These are phyloP conservation scores for Amphipyra berbera DNA, from an alignment of 2,888 invertebrate species.

Conservation along the genomic window DNA sequence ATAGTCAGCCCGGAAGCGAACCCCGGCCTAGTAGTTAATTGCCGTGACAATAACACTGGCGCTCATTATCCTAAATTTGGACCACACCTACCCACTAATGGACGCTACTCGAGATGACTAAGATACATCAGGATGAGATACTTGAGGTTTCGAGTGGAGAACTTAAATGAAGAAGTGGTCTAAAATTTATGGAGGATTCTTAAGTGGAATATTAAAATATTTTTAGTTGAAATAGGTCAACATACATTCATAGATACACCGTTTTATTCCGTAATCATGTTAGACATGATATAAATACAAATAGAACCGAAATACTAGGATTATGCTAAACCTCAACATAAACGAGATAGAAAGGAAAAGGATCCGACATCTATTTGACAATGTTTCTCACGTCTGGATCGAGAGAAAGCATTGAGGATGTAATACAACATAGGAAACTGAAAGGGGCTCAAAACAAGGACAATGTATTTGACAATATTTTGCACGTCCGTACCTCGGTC, in stretches of 20 bases:
- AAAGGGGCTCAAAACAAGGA: conserved; percentile 39
- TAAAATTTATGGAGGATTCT: conserved; percentile 1
- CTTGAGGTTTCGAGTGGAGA: conserved; percentile 36
- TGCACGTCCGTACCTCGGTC: conserved; percentile 27
- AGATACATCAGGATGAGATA: conserved; percentile 28
- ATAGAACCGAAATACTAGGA: not conserved
- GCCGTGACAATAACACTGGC: conserved; percentile 75
- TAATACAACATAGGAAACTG: conserved; percentile 38
- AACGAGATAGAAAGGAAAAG: conserved; percentile 28
- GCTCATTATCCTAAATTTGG: conserved; percentile 78
- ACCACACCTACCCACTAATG: conserved; percentile 71
- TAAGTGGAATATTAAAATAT: conserved; percentile 3
- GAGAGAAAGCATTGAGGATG: conserved; percentile 43
- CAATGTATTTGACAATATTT: conserved; percentile 31
- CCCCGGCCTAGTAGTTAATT: conserved; percentile 71
- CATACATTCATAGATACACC: not conserved
- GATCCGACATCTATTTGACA: conserved; percentile 23
- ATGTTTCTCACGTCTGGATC: conserved; percentile 39
- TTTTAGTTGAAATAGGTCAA: conserved; percentile 8
- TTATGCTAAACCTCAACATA: too few species aligned
- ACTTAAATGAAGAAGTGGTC: conserved; percentile 26
- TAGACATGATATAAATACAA: not conserved
- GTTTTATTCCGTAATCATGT: not conserved
- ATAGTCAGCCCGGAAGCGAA: conserved; percentile 76
- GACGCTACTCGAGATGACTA: conserved; percentile 56